A percentile compares a stretch with the other conserved stretches of the same genome.
These are phyloP conservation scores for Drosophila gunungcola DNA, from an alignment of 1,140 invertebrate species.

Conservation along the genomic window DNA sequence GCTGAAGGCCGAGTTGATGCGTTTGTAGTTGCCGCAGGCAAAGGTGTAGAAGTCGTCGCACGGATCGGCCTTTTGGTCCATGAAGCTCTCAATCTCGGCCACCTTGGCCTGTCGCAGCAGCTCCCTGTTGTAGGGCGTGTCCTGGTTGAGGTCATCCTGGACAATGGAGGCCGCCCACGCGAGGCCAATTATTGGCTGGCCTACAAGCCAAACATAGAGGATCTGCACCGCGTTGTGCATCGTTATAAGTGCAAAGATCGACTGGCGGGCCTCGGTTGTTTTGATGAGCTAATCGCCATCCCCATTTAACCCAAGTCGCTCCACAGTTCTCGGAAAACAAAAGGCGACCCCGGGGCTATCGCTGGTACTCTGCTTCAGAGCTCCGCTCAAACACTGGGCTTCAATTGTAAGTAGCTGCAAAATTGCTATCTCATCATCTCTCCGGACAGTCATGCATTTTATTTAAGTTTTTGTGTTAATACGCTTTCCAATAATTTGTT, in stretches of 20 bases:
- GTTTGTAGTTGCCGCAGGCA: conserved; percentile 88
- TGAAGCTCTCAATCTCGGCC: conserved; percentile 60
- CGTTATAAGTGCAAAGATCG: conserved; percentile 5
- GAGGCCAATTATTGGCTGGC: background rate
- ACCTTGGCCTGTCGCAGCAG: conserved; percentile 52
- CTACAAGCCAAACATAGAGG: conserved; percentile 5
- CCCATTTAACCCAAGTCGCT: background rate
- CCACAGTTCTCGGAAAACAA: conserved; percentile 21
- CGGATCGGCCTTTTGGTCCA: conserved; percentile 86
- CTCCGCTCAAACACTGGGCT: background rate
- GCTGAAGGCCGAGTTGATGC: conserved; percentile 54
- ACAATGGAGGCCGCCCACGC: conserved; percentile 3
- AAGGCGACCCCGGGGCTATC: conserved; percentile 36
- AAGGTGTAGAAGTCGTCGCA: conserved; percentile 88
- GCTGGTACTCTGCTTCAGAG: background rate
- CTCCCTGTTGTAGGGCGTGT: background rate
- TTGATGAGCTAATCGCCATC: conserved; percentile 11
- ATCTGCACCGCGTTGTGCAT: conserved; percentile 11
- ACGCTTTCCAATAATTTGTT: too few species aligned
- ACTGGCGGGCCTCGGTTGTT: conserved; percentile 3
- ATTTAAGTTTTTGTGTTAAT: too few species aligned
- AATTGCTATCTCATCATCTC: background rate
- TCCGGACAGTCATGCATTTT: too few species aligned
- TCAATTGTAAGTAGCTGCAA: background rate
- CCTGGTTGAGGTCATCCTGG: background rate